Evolutionary conservation across 1,140 invertebrate genomes (phyloP), one percentile per base, ranked within the genome.

Genomic region (Bursaphelenchus mucronatus): DNA sequence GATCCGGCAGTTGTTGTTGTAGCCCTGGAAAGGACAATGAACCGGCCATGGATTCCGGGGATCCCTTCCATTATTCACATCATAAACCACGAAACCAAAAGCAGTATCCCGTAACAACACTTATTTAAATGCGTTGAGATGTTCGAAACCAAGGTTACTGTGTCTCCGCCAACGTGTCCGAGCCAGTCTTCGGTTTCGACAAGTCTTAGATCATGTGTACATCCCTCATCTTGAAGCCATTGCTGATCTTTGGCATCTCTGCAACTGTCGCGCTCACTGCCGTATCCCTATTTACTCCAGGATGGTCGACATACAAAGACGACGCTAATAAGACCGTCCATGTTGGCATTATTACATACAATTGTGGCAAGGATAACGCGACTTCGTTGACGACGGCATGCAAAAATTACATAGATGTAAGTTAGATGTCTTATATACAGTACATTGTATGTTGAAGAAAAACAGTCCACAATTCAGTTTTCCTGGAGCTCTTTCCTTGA

Each of bases 221-320:
- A 11, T 40, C 57, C 11, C 45, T 59, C n/a, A 59, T 59, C 40
- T 39, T 59, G 15, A 59, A 59, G 30, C 57, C 57, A 3, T 44
- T 59, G 11, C 45, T 59, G 41, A 59, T 59, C 13, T 30, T 59
- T 44, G 40, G 13, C 10, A 43, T 59, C 1, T n/a, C 45, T 3
- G 40, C 45, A 17, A 9, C 57, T n/a, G 11, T 59, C 40, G 57
- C 40, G 11, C 47, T 59, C 13, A 59, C 57, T 1, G 57, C 57
- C 11, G 57, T 44, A 1, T 59, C 57, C n/a, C 41, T 59, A 19
- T 59, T 59, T 39, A 41, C 57, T 2, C 57, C 57, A 6, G 57
- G 57, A 44, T 59, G 57, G 57, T 11, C 40, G 40, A 15, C 19
- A 11, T 30, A 44, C 17, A 46, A 45, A 6, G 45, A 59, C 9